Evolutionary conservation across 2,888 invertebrate species (phyloP).

Genomic region (Morpho deidamia): DNA sequence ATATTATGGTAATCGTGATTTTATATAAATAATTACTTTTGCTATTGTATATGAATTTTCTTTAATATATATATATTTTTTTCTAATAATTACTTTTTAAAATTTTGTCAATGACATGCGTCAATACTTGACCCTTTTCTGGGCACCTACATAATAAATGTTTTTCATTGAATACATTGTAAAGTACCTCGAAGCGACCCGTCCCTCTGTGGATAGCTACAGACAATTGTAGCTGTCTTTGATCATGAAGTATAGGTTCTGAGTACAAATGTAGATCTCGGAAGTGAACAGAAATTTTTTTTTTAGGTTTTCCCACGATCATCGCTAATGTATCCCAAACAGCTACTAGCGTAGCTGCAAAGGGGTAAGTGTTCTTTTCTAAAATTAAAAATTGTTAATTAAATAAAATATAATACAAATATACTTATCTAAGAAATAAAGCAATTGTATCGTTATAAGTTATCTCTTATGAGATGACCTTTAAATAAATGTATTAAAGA

Average conservation of each 20-base stretch:
- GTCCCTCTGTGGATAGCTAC: constrained; percentile 79
- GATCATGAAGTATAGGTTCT: constrained; percentile 76
- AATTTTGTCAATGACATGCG: too few species aligned
- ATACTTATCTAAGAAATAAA: not conserved
- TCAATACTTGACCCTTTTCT: too few species aligned
- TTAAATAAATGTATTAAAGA: too few species aligned
- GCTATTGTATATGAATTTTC: too few species aligned
- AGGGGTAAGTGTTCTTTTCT: constrained; percentile 85
- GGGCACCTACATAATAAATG: too few species aligned
- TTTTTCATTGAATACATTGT: not conserved
- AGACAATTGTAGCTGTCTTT: constrained; percentile 71
- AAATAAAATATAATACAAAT: too few species aligned
- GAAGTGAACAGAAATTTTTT: constrained; percentile 82
- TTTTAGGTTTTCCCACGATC: constrained; percentile 74
- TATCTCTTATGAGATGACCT: too few species aligned
- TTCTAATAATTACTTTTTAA: too few species aligned
- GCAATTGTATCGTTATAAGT: too few species aligned
- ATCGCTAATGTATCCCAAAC: constrained; percentile 85
- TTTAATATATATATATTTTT: too few species aligned
- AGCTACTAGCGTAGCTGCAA: constrained; percentile 83
- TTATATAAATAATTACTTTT: too few species aligned
- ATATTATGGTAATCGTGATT: too few species aligned
- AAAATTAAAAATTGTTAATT: constrained; percentile 3
- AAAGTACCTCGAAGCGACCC: constrained; percentile 74
- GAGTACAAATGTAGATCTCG: constrained; percentile 79